Evolutionary conservation across 2,888 invertebrate genomes (phyloP).

Genomic region (Drosophila acutilabella): DNA sequence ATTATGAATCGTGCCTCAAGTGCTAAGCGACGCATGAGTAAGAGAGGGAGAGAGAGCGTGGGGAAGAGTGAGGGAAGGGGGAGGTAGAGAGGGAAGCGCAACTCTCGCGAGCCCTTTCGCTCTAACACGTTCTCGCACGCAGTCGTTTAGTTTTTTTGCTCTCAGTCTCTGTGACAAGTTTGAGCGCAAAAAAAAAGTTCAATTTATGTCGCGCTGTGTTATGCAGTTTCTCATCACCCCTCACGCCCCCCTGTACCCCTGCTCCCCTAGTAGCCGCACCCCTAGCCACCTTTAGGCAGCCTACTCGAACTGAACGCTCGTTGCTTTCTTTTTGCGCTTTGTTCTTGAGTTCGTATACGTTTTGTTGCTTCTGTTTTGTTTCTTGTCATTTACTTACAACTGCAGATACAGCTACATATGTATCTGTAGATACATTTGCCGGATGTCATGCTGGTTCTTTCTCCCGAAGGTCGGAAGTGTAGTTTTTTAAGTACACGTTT

Average conservation of each 20-base stretch:
- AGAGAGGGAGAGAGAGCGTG: background rate
- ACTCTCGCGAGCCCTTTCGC: constrained; percentile 15
- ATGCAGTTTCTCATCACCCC: constrained; percentile 43
- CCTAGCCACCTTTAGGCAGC: constrained; percentile 2
- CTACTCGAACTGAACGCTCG: constrained; percentile 18
- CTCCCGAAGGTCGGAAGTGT: constrained; percentile 77
- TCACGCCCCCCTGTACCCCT: background rate
- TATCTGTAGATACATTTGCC: constrained; percentile 58
- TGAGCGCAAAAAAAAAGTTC: constrained; percentile 72
- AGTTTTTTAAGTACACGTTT: constrained; percentile 79
- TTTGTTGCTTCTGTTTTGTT: constrained; percentile 43
- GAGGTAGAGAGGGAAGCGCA: background rate
- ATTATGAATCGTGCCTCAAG: constrained; percentile 70
- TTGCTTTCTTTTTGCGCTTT: constrained; percentile 68
- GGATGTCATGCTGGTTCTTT: constrained; percentile 76
- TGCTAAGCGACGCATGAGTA: constrained; percentile 40
- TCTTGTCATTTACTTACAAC: constrained; percentile 68
- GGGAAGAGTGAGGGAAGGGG: background rate
- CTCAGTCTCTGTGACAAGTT: constrained; percentile 53
- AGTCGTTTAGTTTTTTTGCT: background rate
- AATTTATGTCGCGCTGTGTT: constrained; percentile 76
- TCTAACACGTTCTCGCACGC: background rate
- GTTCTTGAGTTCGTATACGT: constrained; percentile 38
- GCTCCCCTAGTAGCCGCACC: background rate
- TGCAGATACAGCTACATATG: constrained; percentile 10